A percentile compares a stretch with the other conserved stretches of the same genome.
These are phyloP conservation scores for Brachionus sp. DNA, from an alignment of 1,140 invertebrate genomes.

Conservation along the genomic window DNA sequence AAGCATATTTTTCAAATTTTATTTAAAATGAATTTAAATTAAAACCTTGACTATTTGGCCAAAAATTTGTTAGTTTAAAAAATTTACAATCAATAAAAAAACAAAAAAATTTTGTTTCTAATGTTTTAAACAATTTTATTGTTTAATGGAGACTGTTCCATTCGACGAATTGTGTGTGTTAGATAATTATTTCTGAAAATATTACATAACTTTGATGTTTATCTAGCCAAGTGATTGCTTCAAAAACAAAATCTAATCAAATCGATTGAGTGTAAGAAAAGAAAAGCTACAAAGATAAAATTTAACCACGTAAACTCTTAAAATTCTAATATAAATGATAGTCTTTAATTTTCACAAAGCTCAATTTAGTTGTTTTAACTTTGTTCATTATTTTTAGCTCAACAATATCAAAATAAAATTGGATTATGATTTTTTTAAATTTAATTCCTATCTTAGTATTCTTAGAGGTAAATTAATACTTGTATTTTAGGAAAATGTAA, in stretches of 20 bases:
- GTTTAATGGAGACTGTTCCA: neutral
- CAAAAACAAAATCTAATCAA: neutral
- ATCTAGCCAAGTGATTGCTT: neutral
- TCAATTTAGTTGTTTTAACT: neutral
- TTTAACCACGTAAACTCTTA: neutral
- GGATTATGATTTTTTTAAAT: neutral
- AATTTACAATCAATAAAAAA: neutral
- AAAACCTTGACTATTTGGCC: neutral
- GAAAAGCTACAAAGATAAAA: neutral
- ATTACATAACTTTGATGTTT: slow-evolving; percentile 2
- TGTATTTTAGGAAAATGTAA: neutral
- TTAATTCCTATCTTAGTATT: neutral
- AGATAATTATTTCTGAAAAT: neutral
- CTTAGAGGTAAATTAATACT: neutral
- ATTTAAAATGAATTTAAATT: neutral
- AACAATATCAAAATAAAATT: neutral
- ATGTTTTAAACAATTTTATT: neutral
- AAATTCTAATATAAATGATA: neutral
- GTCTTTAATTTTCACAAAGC: neutral
- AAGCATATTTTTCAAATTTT: neutral
- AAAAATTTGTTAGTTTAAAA: neutral
- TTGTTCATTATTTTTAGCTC: neutral
- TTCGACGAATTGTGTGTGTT: neutral
- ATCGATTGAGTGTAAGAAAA: neutral
- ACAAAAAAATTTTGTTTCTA: no score